phyloP scores from a whole-genome alignment of 2,113 vertebrate species.

The Rhynchomys soricoides region DNA sequence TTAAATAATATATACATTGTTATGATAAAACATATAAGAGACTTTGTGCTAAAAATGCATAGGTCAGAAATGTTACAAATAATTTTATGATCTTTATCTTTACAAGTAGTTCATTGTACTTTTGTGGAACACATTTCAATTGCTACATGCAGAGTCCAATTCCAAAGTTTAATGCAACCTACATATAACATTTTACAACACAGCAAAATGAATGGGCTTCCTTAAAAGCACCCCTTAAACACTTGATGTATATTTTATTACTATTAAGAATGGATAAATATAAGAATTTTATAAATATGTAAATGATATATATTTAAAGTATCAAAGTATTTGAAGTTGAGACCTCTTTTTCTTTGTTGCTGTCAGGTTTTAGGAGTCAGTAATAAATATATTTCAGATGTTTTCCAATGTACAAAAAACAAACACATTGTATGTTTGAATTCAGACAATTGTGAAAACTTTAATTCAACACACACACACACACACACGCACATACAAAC shows the following conservation, averaged over 20 bases:
- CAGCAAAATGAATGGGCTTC: constrained; percentile 42
- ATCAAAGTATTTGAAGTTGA: not conserved
- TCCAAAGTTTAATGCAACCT: constrained; percentile 35
- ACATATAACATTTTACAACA: constrained; percentile 41
- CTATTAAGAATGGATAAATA: not conserved
- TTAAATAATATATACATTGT: not conserved
- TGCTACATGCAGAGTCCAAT: constrained; percentile 32
- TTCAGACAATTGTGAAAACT: not conserved
- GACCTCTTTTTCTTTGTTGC: not conserved
- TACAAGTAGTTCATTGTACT: not conserved
- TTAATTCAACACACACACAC: not conserved
- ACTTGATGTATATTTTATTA: constrained; percentile 18
- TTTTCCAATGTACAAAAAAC: not conserved
- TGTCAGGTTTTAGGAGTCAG: not conserved
- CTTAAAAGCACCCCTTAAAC: not conserved
- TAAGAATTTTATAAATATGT: constrained; percentile 30
- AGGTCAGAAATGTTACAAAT: not conserved
- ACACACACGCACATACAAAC: not conserved
- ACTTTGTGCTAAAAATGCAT: not conserved
- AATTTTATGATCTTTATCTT: not conserved
- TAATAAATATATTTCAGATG: not conserved
- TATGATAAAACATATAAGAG: not conserved
- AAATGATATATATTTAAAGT: constrained; percentile 47
- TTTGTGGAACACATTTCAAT: constrained; percentile 3
- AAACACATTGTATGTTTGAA: not conserved